Conservation (phyloP, 1,140 invertebrate species). For the Lepidurus apus region DNA sequence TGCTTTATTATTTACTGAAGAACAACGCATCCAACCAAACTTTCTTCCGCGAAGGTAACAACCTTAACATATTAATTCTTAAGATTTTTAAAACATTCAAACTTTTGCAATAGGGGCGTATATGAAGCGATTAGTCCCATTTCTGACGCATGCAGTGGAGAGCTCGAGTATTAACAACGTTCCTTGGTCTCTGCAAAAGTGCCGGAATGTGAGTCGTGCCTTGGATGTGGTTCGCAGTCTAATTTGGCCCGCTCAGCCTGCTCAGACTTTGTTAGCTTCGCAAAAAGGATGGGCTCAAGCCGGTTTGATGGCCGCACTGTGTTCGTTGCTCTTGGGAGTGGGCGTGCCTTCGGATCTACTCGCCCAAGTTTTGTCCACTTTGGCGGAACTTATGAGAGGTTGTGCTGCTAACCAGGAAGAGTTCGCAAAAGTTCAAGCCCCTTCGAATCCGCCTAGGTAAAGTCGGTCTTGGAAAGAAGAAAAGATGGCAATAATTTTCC, state of each 20-base stretch:
- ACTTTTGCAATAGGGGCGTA: slow-evolving; percentile 58
- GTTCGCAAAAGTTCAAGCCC: slow-evolving; percentile 84
- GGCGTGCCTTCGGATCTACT: slow-evolving; percentile 95
- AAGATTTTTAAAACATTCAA: not conserved
- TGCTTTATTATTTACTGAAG: slow-evolving; percentile 88
- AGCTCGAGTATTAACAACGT: slow-evolving; percentile 57
- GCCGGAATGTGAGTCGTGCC: slow-evolving; percentile 65
- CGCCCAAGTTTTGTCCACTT: slow-evolving; percentile 91
- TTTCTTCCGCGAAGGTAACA: slow-evolving; percentile 88
- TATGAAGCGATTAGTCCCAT: slow-evolving; percentile 80
- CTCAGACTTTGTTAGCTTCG: slow-evolving; percentile 68
- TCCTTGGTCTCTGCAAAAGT: slow-evolving; percentile 90
- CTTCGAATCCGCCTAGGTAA: slow-evolving; percentile 62
- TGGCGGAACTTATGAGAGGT: slow-evolving; percentile 90
- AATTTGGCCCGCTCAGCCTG: slow-evolving; percentile 81
- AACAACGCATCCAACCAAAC: slow-evolving; percentile 98
- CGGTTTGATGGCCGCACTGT: slow-evolving; percentile 73
- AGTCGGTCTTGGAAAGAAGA: slow-evolving; percentile 35
- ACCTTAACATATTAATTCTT: slow-evolving; percentile 24
- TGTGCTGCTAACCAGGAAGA: slow-evolving; percentile 87
- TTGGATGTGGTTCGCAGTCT: slow-evolving; percentile 71
- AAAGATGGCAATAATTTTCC: slow-evolving; percentile 33
- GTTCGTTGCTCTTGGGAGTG: slow-evolving; percentile 85
- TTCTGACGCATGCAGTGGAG: slow-evolving; percentile 66
- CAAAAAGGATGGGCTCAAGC: slow-evolving; percentile 82